These are phyloP conservation scores for Aethes cnicana DNA, from an alignment of 2,888 invertebrate genomes.

Conservation along the genomic window DNA sequence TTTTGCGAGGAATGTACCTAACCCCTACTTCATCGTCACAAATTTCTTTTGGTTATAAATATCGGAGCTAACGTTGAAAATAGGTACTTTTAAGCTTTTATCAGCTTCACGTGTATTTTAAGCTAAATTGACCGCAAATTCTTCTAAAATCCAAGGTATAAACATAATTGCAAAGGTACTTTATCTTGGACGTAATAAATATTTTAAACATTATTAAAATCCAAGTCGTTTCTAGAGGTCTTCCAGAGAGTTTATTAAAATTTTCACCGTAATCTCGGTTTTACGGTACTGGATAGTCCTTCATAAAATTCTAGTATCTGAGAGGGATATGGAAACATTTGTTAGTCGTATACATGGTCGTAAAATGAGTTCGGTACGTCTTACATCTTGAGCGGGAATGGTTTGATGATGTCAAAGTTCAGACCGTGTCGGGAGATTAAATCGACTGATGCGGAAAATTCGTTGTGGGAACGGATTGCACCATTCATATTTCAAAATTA, in stretches of 20 bases:
- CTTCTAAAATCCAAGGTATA: slow-evolving; percentile 4
- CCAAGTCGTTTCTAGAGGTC: slow-evolving; percentile 32
- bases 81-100: too few species aligned
- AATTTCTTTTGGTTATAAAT: too few species aligned
- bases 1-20: too few species aligned
- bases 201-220: slow-evolving; percentile 35
- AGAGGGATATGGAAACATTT: slow-evolving; percentile 50
- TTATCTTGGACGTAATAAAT: slow-evolving; percentile 23
- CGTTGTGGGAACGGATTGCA: too few species aligned
- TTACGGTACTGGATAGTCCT: slow-evolving; percentile 49
- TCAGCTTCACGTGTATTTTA: slow-evolving; percentile 2
- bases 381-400: slow-evolving; percentile 11
- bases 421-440: too few species aligned
- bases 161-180: slow-evolving; percentile 12
- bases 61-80: too few species aligned
- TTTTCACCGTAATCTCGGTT: slow-evolving; percentile 55
- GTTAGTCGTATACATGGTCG: slow-evolving; percentile 40
- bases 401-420: slow-evolving; percentile 11
- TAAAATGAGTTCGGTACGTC: slow-evolving; percentile 40
- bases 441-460: too few species aligned
- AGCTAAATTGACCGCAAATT: slow-evolving; percentile 1
- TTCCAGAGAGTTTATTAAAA: slow-evolving; percentile 52
- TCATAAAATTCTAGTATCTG: slow-evolving; percentile 51
- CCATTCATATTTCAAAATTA: too few species aligned
- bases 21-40: too few species aligned